Evolutionary conservation across 2,888 invertebrate species (phyloP), one percentile per base, ranked within the genome.

Genomic region (Caprella mutica): DNA sequence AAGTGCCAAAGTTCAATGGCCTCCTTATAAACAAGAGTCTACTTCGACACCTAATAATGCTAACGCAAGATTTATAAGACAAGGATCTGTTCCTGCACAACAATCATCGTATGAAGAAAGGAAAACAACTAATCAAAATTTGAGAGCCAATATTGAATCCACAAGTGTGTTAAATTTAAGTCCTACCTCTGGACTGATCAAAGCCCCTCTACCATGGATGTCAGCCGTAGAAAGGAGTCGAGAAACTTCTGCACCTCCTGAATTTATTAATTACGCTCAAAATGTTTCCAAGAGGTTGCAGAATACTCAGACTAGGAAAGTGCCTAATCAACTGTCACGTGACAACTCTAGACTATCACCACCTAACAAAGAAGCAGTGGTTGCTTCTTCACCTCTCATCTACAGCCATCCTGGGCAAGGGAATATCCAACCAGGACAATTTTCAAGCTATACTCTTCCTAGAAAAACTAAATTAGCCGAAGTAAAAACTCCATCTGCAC

Each of bases 151-250:
- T 38, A 38, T n/a, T n/a, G n/a, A n/a, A n/a, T n/a, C n/a, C n/a
- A n/a, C n/a, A n/a, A n/a, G n/a, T n/a, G n/a, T n/a, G n/a, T n/a
- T 19, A 42, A 54, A 21, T 24, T 21, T 33, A 17, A 62, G 62
- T 38, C 55, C 60, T 9, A 58, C 55, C 5, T 44, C 63, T 26
- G 64, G 60, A 19, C 43, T 64, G 23, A 29, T 38, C n/a, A 58
- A 33, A 53, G 54, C 53, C 19, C 64, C 64, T n/a, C 29, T 64
- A 21, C 64, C 64, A n/a, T 64, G 64, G 64, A 64, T 64, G 64
- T 60, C 57, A 29, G 44, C 53, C 21, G 52, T 55, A 9, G 29
- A 27, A n/a, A 21, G 48, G 30, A 40, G 24, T 12, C 46, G 44
- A 24, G 59, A 52, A 50, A 38, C 56, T n/a, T 64, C 64, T 21